phyloP scores from a whole-genome alignment of 2,113 vertebrate genomes.

The Hypocryptadius cinnamomeus region DNA sequence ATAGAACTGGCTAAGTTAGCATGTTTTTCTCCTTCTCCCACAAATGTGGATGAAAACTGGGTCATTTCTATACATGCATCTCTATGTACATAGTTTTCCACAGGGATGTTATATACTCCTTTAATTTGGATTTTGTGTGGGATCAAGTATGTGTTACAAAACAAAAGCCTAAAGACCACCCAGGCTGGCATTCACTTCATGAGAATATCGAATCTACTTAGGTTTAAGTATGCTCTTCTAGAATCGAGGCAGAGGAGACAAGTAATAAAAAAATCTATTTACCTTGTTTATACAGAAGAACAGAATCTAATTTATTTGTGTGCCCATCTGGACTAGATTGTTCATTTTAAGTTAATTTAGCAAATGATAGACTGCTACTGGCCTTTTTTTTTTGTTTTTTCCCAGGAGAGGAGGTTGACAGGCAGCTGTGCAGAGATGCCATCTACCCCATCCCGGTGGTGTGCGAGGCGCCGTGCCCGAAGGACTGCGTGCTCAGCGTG shows the following conservation, averaged over 20 bases:
- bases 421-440: constrained; percentile 80
- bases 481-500: constrained; percentile 88
- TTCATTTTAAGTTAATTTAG: constrained; percentile 60
- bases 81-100: neutral
- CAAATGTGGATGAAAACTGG: neutral
- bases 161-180: neutral
- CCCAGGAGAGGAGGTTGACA: constrained; percentile 82
- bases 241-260: neutral
- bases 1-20: neutral
- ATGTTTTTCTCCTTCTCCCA: neutral
- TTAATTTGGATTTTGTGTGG: neutral
- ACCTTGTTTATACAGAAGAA: constrained; percentile 33
- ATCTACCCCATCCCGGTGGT: constrained; percentile 76
- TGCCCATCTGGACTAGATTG: constrained; percentile 43
- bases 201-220: neutral
- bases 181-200: neutral
- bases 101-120: neutral
- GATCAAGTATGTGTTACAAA: neutral
- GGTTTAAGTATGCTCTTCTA: neutral
- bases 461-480: constrained; percentile 87
- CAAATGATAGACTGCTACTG: constrained; percentile 50
- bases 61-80: neutral
- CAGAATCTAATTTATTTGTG: constrained; percentile 52
- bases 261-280: constrained; percentile 30
- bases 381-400: constrained; percentile 37